These are phyloP conservation scores for Enteromius argenteus DNA, from an alignment of 2,797 vertebrate genomes.

Conservation along the genomic window DNA sequence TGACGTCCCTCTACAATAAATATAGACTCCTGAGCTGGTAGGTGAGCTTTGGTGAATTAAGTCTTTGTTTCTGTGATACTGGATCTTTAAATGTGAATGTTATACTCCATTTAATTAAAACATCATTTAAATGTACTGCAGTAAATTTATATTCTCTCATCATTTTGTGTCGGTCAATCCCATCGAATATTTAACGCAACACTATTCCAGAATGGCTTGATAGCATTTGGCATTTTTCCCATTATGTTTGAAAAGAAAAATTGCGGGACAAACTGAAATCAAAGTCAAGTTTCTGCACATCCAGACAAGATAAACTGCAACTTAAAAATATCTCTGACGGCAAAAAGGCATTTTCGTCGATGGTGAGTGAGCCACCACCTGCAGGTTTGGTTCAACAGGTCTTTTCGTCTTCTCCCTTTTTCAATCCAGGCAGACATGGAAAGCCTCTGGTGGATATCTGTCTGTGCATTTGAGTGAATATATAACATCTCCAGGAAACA, in stretches of 20 bases:
- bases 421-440: slow-evolving; percentile 71
- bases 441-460: slow-evolving; percentile 65
- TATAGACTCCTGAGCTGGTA: slow-evolving; percentile 66
- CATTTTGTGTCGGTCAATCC: slow-evolving; percentile 56
- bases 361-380: slow-evolving; percentile 22
- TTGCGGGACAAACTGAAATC: slow-evolving; percentile 61
- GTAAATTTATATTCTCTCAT: slow-evolving; percentile 32
- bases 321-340: slow-evolving; percentile 73
- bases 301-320: slow-evolving; percentile 64
- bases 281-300: slow-evolving; percentile 59
- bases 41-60: slow-evolving; percentile 56
- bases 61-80: slow-evolving; percentile 43
- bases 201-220: slow-evolving; percentile 67
- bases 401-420: slow-evolving; percentile 71
- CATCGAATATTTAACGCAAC: slow-evolving; percentile 32
- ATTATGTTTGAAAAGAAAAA: slow-evolving; percentile 57
- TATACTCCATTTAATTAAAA: slow-evolving; percentile 29
- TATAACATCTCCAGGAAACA: slow-evolving; percentile 60
- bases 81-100: slow-evolving; percentile 30
- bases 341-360: slow-evolving; percentile 59
- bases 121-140: slow-evolving; percentile 15
- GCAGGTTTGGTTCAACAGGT: slow-evolving; percentile 45
- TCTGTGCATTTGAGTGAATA: slow-evolving; percentile 63
- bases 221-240: slow-evolving; percentile 75
- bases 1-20: slow-evolving; percentile 47